Percentiles rank a stretch among this genome's conserved stretches.
Conservation (phyloP, 2,888 invertebrate species). For the Fragum fragum region DNA sequence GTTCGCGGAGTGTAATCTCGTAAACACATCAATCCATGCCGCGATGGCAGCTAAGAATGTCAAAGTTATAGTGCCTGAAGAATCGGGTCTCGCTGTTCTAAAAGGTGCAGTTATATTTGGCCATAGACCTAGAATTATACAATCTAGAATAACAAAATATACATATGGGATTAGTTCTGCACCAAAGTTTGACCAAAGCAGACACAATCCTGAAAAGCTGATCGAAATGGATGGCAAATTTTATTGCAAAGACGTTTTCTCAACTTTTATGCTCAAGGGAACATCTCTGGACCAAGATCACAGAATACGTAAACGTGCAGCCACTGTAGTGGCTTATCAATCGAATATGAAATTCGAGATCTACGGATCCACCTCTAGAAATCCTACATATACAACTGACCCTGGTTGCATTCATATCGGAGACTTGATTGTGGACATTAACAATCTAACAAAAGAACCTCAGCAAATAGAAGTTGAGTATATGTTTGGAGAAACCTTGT, state of each 20-base stretch:
- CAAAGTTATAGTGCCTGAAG: constrained; percentile 11
- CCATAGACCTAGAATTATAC: neutral
- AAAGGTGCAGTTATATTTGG: constrained; percentile 10
- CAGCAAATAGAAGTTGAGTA: neutral
- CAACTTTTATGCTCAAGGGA: neutral
- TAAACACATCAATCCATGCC: neutral
- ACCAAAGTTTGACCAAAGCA: neutral
- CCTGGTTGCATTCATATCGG: neutral
- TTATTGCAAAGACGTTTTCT: constrained; percentile 12
- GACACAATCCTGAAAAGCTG: neutral
- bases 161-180: constrained; percentile 10
- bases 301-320: neutral
- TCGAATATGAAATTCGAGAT: neutral
- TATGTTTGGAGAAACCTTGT: neutral
- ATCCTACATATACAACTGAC: constrained; percentile 1
- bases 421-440: neutral
- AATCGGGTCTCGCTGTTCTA: neutral
- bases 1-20: neutral
- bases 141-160: constrained; percentile 5
- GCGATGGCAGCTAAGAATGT: neutral
- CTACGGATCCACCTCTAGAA: neutral
- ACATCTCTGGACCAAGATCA: neutral
- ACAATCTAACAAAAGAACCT: neutral
- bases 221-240: neutral
- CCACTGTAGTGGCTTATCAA: neutral